Evolutionary conservation across 2,797 vertebrate species (phyloP).

Genomic region (Capromys pilorides): DNA sequence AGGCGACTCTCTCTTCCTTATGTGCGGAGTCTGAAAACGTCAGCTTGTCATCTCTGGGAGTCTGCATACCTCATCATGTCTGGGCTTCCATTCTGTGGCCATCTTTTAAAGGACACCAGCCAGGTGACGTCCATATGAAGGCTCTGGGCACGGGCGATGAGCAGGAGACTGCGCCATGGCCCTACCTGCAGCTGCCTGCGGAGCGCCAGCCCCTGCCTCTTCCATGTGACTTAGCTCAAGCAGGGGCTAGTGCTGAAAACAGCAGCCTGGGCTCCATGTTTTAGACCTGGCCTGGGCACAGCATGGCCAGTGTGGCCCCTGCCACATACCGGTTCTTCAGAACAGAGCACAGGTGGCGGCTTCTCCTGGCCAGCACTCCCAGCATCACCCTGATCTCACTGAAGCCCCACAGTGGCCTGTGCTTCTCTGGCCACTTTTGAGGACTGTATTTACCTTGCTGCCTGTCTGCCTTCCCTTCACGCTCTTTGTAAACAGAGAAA

Average conservation of each 20-base stretch:
- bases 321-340: not conserved
- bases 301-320: not conserved
- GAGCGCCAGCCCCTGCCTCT: not conserved
- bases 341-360: not conserved
- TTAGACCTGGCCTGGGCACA: not conserved
- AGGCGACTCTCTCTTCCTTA: not conserved
- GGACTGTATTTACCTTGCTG: not conserved
- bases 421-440: not conserved
- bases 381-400: not conserved
- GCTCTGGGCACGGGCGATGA: conserved; percentile 34
- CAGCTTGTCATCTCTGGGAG: conserved; percentile 43
- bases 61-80: not conserved
- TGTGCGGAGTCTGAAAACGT: conserved; percentile 37
- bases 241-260: not conserved
- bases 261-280: not conserved
- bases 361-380: not conserved
- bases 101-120: not conserved
- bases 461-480: not conserved
- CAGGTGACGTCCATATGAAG: not conserved
- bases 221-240: not conserved
- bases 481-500: not conserved
- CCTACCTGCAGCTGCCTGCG: not conserved
- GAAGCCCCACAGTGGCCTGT: not conserved
- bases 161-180: not conserved
- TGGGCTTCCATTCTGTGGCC: conserved; percentile 22